Conservation (phyloP, 53 echinoderm and acorn worm genomes). For the Holothuria scabra region DNA sequence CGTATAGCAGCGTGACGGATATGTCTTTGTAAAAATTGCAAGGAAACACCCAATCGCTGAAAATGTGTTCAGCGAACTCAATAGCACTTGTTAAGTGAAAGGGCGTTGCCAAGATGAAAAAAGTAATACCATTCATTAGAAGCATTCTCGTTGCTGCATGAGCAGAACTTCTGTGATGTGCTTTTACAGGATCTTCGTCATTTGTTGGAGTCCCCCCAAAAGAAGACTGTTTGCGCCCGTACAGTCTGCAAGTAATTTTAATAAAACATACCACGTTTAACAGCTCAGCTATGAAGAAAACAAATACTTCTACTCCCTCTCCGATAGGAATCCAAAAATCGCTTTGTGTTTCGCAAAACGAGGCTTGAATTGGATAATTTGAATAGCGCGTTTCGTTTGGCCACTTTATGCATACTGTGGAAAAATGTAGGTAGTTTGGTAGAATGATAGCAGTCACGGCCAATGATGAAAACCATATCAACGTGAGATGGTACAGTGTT, state of each 20-base stretch:
- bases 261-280: not conserved
- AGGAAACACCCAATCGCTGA: not conserved
- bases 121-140: conserved; percentile 6
- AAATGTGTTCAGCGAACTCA: not conserved
- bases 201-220: not conserved
- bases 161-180: not conserved
- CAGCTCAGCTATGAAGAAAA: not conserved
- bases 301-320: not conserved
- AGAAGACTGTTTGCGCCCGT: not conserved
- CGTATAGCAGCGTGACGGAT: not conserved
- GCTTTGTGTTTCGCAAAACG: not conserved
- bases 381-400: not conserved
- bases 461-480: not conserved
- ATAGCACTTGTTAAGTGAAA: not conserved
- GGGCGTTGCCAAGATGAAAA: not conserved
- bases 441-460: not conserved
- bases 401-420: not conserved
- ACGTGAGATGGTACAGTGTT: not conserved
- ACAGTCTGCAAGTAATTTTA: not conserved
- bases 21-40: not conserved
- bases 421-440: not conserved
- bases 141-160: conserved; percentile 4
- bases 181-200: not conserved
- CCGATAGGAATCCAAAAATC: not conserved
- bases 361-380: not conserved